phyloP scores from a whole-genome alignment of 2,888 invertebrate genomes.

The Meliscaeva auricollis region DNA sequence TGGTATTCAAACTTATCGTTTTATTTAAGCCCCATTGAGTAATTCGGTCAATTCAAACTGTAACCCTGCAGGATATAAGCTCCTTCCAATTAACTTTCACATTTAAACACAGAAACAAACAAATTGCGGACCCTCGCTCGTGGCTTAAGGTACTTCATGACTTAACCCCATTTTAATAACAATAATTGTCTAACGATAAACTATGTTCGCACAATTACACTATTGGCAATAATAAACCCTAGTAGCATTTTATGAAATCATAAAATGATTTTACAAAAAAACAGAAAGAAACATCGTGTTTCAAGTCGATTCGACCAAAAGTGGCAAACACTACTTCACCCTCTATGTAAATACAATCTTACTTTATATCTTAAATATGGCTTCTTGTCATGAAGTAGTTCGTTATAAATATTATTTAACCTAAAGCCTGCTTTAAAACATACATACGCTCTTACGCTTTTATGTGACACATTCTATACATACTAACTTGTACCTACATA shows the following conservation, averaged over 20 bases:
- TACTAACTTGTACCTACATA: neutral
- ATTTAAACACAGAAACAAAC: too few species aligned
- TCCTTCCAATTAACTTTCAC: neutral
- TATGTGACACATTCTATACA: constrained; percentile 7
- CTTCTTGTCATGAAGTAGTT: constrained; percentile 30
- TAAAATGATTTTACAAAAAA: neutral
- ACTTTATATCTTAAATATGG: constrained; percentile 24
- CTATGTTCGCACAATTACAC: constrained; percentile 21
- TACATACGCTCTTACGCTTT: constrained; percentile 7
- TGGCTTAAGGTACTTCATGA: neutral
- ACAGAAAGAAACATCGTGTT: constrained; percentile 1
- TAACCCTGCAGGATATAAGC: neutral
- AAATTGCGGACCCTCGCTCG: neutral
- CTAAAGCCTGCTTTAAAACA: neutral
- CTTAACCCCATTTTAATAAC: neutral
- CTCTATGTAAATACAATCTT: constrained; percentile 9
- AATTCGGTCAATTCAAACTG: too few species aligned
- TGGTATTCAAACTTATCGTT: too few species aligned
- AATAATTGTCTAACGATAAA: constrained; percentile 9
- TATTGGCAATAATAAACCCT: constrained; percentile 2
- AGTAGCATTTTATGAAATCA: constrained; percentile 36
- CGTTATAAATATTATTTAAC: constrained; percentile 18
- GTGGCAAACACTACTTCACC: constrained; percentile 3
- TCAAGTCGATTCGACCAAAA: constrained; percentile 8
- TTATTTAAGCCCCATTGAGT: too few species aligned